phyloP scores from a whole-genome alignment of 2,888 invertebrate species.

The Parapristionchus giblindavisi region DNA sequence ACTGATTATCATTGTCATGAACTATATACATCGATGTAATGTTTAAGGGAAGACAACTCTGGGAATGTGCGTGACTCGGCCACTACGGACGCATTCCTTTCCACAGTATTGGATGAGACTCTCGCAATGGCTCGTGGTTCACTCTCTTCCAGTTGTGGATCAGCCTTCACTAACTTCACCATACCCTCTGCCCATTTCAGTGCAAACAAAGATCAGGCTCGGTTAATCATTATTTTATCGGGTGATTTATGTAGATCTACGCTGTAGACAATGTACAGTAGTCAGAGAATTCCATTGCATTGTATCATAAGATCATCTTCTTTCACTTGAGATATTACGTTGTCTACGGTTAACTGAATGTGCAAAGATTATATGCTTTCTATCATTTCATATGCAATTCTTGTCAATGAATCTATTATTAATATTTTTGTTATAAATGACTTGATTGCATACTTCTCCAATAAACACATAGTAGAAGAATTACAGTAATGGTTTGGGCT shows the following conservation, averaged over 20 bases:
- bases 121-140: constrained; percentile 21
- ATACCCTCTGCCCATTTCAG: constrained; percentile 27
- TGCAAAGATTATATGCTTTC: too few relatives aligned
- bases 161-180: constrained; percentile 20
- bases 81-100: constrained; percentile 13
- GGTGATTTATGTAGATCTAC: constrained; percentile 25
- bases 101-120: constrained; percentile 17
- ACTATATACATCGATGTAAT: not conserved
- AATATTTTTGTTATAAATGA: too few relatives aligned
- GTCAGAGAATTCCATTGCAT: too few relatives aligned
- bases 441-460: too few relatives aligned
- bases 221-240: constrained; percentile 18
- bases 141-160: constrained; percentile 5
- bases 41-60: constrained; percentile 38
- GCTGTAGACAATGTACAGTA: too few relatives aligned
- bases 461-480: too few relatives aligned
- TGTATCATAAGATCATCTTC: too few relatives aligned
- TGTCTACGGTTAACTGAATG: too few relatives aligned
- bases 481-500: too few relatives aligned
- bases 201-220: constrained; percentile 33
- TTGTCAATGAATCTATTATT: too few relatives aligned
- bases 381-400: too few relatives aligned
- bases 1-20: not conserved
- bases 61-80: constrained; percentile 27
- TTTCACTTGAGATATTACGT: too few relatives aligned